Percentiles rank a stretch among this genome's conserved stretches.
phyloP scores from a whole-genome alignment of 2,888 invertebrate species.

The Meteorus colon region DNA sequence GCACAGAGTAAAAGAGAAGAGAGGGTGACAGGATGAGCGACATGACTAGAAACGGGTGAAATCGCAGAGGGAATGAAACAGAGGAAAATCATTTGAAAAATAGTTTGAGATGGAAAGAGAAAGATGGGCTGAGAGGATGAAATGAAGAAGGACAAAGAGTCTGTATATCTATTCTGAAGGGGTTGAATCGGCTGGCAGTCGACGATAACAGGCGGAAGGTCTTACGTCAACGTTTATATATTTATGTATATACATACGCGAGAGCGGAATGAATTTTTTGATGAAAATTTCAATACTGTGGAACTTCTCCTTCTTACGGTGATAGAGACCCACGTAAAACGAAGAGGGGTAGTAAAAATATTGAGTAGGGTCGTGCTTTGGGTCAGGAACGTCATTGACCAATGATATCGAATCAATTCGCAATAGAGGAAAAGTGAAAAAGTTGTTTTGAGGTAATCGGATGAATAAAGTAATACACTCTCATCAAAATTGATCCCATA shows the following conservation, averaged over 20 bases:
- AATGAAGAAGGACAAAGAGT: slow-evolving; percentile 38
- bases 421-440: too few relatives aligned
- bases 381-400: background rate
- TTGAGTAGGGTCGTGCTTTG: too few relatives aligned
- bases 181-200: slow-evolving; percentile 59
- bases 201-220: slow-evolving; percentile 60
- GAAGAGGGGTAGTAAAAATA: slow-evolving; percentile 14
- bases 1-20: slow-evolving; percentile 37
- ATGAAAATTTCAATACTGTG: too few relatives aligned
- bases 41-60: slow-evolving; percentile 30
- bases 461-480: too few relatives aligned
- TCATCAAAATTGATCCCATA: too few relatives aligned
- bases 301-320: too few relatives aligned
- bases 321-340: slow-evolving; percentile 40
- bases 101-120: slow-evolving; percentile 4
- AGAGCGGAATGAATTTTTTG: too few relatives aligned
- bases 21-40: slow-evolving; percentile 22
- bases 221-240: slow-evolving; percentile 56
- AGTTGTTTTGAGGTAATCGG: too few relatives aligned
- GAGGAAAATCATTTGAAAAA: slow-evolving; percentile 25
- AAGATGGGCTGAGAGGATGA: slow-evolving; percentile 16
- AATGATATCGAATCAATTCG: slow-evolving; percentile 41
- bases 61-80: slow-evolving; percentile 47
- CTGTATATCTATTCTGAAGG: slow-evolving; percentile 48
- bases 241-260: background rate